These are phyloP conservation scores for Dolomedes plantarius DNA, from an alignment of 2,888 invertebrate genomes.

Conservation along the genomic window DNA sequence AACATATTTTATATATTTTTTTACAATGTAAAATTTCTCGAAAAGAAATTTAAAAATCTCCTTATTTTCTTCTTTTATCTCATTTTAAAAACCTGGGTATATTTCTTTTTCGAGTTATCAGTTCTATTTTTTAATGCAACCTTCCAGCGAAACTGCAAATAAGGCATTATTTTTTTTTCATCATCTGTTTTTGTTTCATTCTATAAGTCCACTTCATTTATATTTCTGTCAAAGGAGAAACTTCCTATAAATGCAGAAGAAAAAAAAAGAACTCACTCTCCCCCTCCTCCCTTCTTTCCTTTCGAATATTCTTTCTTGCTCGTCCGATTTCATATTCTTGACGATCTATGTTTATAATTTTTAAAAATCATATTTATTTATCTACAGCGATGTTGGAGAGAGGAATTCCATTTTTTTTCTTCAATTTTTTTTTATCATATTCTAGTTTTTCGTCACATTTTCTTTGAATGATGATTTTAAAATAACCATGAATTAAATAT, in stretches of 20 bases:
- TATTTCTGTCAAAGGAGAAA: constrained; percentile 33
- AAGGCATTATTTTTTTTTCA: constrained; percentile 35
- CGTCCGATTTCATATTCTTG: constrained; percentile 21
- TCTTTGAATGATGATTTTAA: too few species aligned
- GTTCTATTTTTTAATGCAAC: constrained; percentile 7
- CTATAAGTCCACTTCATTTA: constrained; percentile 47
- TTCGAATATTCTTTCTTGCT: constrained; percentile 26
- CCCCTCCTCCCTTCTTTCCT: constrained; percentile 11
- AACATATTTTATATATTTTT: too few species aligned
- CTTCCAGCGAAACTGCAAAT: constrained; percentile 27
- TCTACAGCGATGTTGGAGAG: background rate
- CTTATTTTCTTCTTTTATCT: constrained; percentile 35
- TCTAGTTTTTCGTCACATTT: too few species aligned
- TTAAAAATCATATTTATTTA: constrained; percentile 15
- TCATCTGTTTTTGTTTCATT: constrained; percentile 33
- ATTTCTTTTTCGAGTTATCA: constrained; percentile 39
- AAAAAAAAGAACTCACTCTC: too few species aligned
- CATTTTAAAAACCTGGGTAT: constrained; percentile 56
- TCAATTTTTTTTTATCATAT: too few species aligned
- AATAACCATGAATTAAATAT: too few species aligned
- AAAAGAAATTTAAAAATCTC: constrained; percentile 43
- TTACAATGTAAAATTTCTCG: constrained; percentile 31
- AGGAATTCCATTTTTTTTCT: too few species aligned
- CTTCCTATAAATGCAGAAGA: constrained; percentile 22
- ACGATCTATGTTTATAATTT: background rate